phyloP scores from a whole-genome alignment of 2,888 invertebrate species.

The Drosophila buzzatii region DNA sequence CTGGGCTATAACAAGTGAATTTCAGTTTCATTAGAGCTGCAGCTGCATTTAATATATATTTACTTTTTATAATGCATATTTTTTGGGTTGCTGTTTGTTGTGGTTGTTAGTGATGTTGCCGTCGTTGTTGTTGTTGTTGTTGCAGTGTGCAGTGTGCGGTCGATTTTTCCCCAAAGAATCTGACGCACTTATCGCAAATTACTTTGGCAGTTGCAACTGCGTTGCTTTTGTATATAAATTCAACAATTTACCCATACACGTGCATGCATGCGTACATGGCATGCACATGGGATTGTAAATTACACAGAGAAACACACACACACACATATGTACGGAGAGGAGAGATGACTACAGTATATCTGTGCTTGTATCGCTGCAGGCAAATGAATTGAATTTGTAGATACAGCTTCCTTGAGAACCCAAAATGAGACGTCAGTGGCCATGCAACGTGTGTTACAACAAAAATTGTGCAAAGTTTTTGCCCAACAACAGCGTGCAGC shows the following conservation, averaged over 20 bases:
- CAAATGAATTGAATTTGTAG: conserved; percentile 65
- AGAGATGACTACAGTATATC: neutral
- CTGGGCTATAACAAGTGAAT: conserved; percentile 37
- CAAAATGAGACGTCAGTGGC: conserved; percentile 64
- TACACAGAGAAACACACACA: conserved; percentile 55
- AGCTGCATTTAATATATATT: conserved; percentile 58
- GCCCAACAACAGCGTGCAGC: conserved; percentile 48
- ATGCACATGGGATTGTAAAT: conserved; percentile 74
- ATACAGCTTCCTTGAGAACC: conserved; percentile 46
- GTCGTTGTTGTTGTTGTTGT: conserved; percentile 35
- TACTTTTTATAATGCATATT: conserved; percentile 41
- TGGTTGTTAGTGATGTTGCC: conserved; percentile 23
- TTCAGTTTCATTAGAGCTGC: conserved; percentile 48
- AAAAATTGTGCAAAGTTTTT: conserved; percentile 63
- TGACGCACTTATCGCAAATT: conserved; percentile 82
- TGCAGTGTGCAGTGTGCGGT: conserved; percentile 54
- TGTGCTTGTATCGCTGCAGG: conserved; percentile 42
- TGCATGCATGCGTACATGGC: conserved; percentile 55
- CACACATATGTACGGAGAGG: conserved; percentile 2
- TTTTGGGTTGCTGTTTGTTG: conserved; percentile 39
- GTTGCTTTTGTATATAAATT: conserved; percentile 77
- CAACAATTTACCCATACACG: conserved; percentile 74
- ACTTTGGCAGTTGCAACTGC: conserved; percentile 79
- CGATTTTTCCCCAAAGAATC: conserved; percentile 80
- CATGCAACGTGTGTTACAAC: conserved; percentile 44